Evolutionary conservation across 2,113 vertebrate species (phyloP), one percentile per base, ranked within the genome.

Genomic region (Panthera tigris): DNA sequence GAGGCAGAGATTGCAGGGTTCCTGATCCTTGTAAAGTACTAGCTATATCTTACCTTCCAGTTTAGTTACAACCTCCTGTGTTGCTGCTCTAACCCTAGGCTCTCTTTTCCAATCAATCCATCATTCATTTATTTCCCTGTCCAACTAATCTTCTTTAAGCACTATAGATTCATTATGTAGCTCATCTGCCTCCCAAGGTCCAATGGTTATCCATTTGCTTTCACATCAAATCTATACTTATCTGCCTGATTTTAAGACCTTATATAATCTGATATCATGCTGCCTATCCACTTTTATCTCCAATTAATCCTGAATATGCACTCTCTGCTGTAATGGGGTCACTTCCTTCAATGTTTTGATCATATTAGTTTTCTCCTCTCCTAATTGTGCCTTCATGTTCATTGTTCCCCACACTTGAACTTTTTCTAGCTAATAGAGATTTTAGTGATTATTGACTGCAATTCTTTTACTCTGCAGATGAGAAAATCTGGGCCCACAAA

Each of bases 61-160:
- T 4, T 80, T 39, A 84, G 36, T 83, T 25, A 86, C 15, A 48
- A 5, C 13, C 23, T 90, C 10, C 4, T n/a, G n/a, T 25, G 15
- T 78, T 61, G 69, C 12, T 55, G 2, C 25, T 23, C 0, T 23
- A 61, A 69, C 48, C 31, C n/a, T 16, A 57, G 5, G 13, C 25
- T 80, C 63, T 73, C 12, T 48, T 69, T 82, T 65, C 36, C 68
- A 36, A 31, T 63, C 69, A 83, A 52, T 91, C 36, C 36, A 81
- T 81, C 65, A 36, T 88, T 71, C 33, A 15, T 68, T 21, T 15
- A 65, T 91, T 88, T 83, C 33, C 63, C 29, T 83, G 36, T 88
- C 52, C 33, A 33, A 71, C 57, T 80, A 88, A 96, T 85, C 29
- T 84, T 83, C 45, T n/a, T 90, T 89, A 86, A 96, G 65, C 16